phyloP scores from a whole-genome alignment of 35 echinoderm and acorn worm genomes.

The Lytechinus variegatus region DNA sequence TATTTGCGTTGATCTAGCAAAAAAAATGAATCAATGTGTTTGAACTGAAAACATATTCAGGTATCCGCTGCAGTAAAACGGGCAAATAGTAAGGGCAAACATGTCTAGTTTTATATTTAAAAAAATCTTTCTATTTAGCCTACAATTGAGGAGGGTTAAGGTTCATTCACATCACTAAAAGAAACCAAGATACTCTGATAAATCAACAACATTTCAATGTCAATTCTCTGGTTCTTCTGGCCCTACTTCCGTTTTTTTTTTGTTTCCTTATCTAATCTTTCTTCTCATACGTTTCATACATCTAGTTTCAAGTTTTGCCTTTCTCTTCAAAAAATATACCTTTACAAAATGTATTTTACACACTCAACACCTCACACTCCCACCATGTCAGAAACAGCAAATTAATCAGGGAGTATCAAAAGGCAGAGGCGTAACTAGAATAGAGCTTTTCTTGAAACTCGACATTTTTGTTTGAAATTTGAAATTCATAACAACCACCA shows the following conservation, averaged over 20 bases:
- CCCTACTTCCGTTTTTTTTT: background rate
- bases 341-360: no score
- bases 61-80: slow-evolving; percentile 3
- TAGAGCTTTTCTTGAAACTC: no score
- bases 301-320: no score
- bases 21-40: background rate
- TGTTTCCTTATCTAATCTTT: background rate
- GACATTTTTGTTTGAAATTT: background rate
- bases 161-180: background rate
- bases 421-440: no score
- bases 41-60: background rate
- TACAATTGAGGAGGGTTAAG: background rate
- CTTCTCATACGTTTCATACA: background rate
- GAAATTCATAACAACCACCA: background rate
- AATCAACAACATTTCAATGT: no score
- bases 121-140: background rate
- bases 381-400: no score
- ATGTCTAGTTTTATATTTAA: background rate
- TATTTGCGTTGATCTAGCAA: background rate
- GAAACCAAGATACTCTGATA: background rate
- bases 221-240: background rate
- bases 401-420: no score
- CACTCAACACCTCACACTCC: no score
- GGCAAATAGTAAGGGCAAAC: background rate
- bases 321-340: no score